phyloP scores from a whole-genome alignment of 2,797 vertebrate genomes.

The Vespertilio murinus region DNA sequence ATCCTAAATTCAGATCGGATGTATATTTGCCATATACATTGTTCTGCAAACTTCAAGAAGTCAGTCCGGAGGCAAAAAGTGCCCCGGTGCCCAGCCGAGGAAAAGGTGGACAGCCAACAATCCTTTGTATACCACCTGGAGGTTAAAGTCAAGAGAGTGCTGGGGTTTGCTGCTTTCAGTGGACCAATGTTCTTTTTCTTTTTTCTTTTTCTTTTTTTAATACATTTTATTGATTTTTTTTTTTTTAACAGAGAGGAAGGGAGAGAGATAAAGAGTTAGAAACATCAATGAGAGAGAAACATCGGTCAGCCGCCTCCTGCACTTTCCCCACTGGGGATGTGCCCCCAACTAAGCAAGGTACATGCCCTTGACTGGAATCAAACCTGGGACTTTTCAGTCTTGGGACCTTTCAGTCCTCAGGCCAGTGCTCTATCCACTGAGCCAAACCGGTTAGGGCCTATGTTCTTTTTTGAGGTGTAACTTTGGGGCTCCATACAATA shows the following conservation, averaged over 20 bases:
- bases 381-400: no score
- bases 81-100: not conserved
- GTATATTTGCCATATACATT: not conserved
- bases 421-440: no score
- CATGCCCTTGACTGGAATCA: no score
- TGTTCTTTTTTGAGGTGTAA: not conserved
- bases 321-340: no score
- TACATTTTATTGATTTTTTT: no score
- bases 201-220: not conserved
- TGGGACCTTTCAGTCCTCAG: no score
- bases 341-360: no score
- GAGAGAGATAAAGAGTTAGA: no score
- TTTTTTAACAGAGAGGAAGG: no score
- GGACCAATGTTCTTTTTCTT: not conserved
- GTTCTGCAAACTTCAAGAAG: not conserved
- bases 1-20: constrained; percentile 23
- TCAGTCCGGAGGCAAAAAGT: not conserved
- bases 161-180: not conserved
- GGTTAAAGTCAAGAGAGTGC: not conserved
- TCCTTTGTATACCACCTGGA: not conserved
- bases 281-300: no score
- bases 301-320: no score
- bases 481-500: not conserved
- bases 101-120: not conserved
- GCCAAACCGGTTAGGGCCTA: not conserved